phyloP scores from a whole-genome alignment of 2,113 vertebrate genomes.

The Myiozetetes cayanensis region DNA sequence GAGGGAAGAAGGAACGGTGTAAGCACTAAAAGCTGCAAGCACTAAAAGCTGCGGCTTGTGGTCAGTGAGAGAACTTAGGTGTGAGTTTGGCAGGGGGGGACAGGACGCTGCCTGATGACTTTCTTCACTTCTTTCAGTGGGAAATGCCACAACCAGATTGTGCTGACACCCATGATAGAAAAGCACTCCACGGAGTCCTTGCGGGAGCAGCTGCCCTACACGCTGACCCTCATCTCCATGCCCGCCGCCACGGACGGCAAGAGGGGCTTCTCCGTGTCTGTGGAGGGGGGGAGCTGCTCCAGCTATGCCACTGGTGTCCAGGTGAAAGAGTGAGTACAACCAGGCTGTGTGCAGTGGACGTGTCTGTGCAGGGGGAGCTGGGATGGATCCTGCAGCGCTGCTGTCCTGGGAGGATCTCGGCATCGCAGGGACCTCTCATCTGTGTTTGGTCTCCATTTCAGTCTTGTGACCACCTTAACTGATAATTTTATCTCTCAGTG shows the following conservation, averaged over 20 bases:
- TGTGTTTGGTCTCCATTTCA: not conserved
- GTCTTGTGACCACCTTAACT: not conserved
- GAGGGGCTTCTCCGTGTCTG: slow-evolving; percentile 88
- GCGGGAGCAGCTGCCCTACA: slow-evolving; percentile 89
- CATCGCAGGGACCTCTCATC: not conserved
- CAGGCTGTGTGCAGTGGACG: not conserved
- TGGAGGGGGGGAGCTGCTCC: slow-evolving; percentile 81
- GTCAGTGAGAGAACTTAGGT: not conserved
- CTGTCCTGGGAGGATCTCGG: not conserved
- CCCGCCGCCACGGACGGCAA: slow-evolving; percentile 87
- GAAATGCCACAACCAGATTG: slow-evolving; percentile 92
- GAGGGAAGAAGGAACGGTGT: not conserved
- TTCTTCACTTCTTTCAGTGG: slow-evolving; percentile 75
- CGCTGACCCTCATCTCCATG: slow-evolving; percentile 91
- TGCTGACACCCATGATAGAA: slow-evolving; percentile 92
- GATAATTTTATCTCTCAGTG: not conserved
- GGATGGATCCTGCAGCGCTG: not conserved
- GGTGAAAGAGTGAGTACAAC: slow-evolving; percentile 91
- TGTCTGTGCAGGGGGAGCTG: not conserved
- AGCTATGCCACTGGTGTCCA: slow-evolving; percentile 85
- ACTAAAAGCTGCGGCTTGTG: not conserved
- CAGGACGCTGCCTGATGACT: not conserved
- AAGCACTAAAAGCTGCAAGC: not conserved
- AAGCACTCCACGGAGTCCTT: slow-evolving; percentile 85
- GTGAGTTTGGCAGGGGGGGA: not conserved